Evolutionary conservation across 2,113 vertebrate genomes (phyloP).

Genomic region (Oreochromis niloticus): DNA sequence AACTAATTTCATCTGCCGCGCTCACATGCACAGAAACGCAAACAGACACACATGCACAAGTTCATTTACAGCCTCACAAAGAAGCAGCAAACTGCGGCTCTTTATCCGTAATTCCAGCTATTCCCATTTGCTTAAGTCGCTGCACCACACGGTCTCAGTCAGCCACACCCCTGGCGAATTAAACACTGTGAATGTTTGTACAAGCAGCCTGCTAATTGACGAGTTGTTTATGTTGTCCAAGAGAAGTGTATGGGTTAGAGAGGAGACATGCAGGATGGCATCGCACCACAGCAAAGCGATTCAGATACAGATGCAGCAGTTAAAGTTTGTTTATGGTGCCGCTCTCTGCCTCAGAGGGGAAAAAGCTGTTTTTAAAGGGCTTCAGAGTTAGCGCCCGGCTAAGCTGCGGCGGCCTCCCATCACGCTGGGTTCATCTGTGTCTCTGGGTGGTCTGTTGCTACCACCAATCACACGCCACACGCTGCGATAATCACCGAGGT

Average conservation of each 20-base stretch:
- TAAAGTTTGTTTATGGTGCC: slow-evolving; percentile 36
- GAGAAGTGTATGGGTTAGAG: slow-evolving; percentile 25
- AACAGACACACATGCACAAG: not conserved
- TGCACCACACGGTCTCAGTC: not conserved
- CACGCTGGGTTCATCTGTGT: not conserved
- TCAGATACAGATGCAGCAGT: slow-evolving; percentile 17
- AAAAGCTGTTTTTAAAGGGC: not conserved
- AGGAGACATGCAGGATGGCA: not conserved
- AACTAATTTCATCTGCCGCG: not conserved
- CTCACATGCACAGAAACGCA: not conserved
- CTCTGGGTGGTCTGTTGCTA: slow-evolving; percentile 33
- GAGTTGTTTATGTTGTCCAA: slow-evolving; percentile 52
- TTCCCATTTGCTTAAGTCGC: not conserved
- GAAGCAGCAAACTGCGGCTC: not conserved
- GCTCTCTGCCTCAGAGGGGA: slow-evolving; percentile 2
- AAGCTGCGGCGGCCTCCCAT: not conserved
- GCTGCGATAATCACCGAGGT: not conserved
- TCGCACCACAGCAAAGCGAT: slow-evolving; percentile 25
- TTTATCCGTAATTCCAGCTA: not conserved
- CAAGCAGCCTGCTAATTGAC: slow-evolving; percentile 62
- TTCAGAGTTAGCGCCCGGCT: not conserved
- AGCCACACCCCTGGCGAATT: slow-evolving; percentile 20
- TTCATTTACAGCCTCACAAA: not conserved
- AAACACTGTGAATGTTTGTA: slow-evolving; percentile 34
- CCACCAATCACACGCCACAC: not conserved